A percentile compares a stretch with the other conserved stretches of the same genome.
phyloP scores from a whole-genome alignment of 2,113 vertebrate genomes.

The Pluvialis apricaria region DNA sequence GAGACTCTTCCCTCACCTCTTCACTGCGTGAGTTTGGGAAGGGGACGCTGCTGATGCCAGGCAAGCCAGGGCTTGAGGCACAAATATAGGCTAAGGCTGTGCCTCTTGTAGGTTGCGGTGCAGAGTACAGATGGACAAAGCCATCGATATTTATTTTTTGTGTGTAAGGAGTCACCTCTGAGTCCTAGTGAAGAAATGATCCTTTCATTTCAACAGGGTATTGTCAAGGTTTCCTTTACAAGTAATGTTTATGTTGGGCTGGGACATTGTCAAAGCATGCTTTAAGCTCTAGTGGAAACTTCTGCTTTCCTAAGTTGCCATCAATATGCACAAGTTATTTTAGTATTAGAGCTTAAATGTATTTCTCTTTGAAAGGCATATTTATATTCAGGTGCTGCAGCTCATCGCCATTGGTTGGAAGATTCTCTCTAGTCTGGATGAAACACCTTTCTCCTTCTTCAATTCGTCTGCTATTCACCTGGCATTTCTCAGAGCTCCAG shows the following conservation, averaged over 20 bases:
- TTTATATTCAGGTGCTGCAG: neutral
- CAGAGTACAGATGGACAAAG: neutral
- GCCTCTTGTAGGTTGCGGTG: fast-evolving
- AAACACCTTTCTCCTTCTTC: neutral
- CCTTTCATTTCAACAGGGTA: neutral
- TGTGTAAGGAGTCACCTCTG: neutral
- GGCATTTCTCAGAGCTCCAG: neutral
- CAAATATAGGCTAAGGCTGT: neutral
- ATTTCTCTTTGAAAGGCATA: neutral
- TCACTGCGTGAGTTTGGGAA: neutral
- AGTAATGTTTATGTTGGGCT: neutral
- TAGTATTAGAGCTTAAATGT: neutral
- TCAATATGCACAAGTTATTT: neutral
- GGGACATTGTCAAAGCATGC: neutral
- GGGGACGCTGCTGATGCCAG: neutral
- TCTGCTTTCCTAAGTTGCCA: neutral
- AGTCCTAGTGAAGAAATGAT: neutral
- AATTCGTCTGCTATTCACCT: neutral
- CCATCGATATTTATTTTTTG: neutral
- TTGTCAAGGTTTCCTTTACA: neutral
- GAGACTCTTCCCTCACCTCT: neutral
- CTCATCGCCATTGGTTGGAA: neutral
- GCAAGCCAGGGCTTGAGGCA: neutral
- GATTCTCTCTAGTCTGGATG: neutral
- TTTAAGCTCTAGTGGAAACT: neutral